phyloP scores from a whole-genome alignment of 1,140 invertebrate species.

The Cydia fagiglandana region DNA sequence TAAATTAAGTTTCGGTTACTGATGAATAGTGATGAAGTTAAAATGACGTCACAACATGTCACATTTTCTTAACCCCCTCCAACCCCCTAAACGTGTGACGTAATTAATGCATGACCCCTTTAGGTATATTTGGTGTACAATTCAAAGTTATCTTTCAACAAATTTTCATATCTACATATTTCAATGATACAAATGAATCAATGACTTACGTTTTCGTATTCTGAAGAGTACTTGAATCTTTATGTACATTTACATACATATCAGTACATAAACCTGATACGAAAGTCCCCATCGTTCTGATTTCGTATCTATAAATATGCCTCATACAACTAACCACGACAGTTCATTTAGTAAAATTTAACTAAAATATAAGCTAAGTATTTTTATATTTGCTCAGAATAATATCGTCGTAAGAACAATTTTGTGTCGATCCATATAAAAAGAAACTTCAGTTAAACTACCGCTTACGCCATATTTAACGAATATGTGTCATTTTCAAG shows the following conservation, averaged over 20 bases:
- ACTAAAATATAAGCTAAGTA: background rate
- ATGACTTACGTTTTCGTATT: background rate
- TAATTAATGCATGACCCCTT: too few relatives aligned
- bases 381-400: constrained; percentile 9
- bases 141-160: background rate
- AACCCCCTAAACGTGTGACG: too few relatives aligned
- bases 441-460: background rate
- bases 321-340: too few relatives aligned
- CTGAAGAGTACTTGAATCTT: too few relatives aligned
- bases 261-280: background rate
- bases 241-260: background rate
- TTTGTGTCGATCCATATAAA: background rate
- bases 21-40: too few relatives aligned
- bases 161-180: background rate
- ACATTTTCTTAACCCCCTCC: too few relatives aligned
- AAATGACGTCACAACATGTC: too few relatives aligned
- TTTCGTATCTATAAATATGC: too few relatives aligned
- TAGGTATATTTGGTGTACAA: background rate
- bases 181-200: background rate
- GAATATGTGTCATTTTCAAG: too few relatives aligned
- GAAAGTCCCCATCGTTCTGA: background rate
- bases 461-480: background rate
- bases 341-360: background rate
- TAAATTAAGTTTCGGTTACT: too few relatives aligned
- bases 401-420: background rate